Evolutionary conservation across 1,140 invertebrate genomes (phyloP).

Genomic region (Drepana arcuata): DNA sequence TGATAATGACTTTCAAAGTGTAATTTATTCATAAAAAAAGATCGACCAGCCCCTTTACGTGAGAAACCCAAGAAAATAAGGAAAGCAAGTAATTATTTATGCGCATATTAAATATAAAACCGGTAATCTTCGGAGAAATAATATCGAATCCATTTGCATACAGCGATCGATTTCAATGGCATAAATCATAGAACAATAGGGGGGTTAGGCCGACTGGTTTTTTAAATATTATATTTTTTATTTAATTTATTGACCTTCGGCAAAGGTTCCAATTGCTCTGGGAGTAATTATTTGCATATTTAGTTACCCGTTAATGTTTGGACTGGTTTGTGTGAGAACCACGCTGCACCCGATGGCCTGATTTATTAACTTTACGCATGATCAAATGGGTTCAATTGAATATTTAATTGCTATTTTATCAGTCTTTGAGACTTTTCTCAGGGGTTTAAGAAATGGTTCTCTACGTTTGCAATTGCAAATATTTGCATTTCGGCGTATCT

Average conservation of each 20-base stretch:
- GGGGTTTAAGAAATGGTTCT: too few species aligned
- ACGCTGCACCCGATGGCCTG: conserved; percentile 5
- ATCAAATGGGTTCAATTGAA: conserved; percentile 13
- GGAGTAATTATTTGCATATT: conserved; percentile 59
- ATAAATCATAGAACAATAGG: conserved; percentile 66
- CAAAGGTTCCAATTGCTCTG: conserved; percentile 25
- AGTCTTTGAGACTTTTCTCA: too few species aligned
- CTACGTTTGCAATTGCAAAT: too few species aligned
- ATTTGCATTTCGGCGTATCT: too few species aligned
- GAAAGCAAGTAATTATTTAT: conserved; percentile 59
- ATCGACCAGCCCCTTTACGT: conserved; percentile 46
- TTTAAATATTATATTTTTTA: conserved; percentile 33
- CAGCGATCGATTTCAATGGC: conserved; percentile 34
- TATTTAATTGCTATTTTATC: too few species aligned
- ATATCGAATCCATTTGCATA: conserved; percentile 48
- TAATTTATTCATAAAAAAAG: too few species aligned
- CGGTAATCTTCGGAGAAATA: conserved; percentile 23
- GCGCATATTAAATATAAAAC: conserved; percentile 58
- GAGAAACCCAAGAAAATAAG: conserved; percentile 47
- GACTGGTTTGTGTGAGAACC: conserved; percentile 36
- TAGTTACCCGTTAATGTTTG: conserved; percentile 13
- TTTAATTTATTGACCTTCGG: conserved; percentile 60
- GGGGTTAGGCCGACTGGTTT: conserved; percentile 46
- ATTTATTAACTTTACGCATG: conserved; percentile 23
- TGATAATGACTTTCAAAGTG: too few species aligned